phyloP scores from a whole-genome alignment of 2,888 invertebrate species.

The Melanchra persicariae region DNA sequence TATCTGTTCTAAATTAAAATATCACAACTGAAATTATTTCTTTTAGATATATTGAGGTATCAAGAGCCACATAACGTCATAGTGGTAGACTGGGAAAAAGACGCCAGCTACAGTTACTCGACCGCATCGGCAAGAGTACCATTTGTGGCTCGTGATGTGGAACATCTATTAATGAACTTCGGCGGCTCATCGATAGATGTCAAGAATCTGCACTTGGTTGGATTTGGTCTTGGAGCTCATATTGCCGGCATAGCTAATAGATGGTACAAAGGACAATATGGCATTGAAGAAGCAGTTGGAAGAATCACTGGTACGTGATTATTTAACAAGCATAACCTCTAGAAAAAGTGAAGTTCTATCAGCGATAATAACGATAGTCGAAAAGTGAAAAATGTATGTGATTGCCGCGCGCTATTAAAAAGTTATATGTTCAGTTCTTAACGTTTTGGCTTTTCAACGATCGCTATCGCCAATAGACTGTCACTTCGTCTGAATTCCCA shows the following conservation, averaged over 20 bases:
- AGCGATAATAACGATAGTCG: too few relatives aligned
- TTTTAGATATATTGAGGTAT: constrained; percentile 4
- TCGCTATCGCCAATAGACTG: too few relatives aligned
- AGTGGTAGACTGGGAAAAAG: background rate
- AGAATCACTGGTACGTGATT: constrained; percentile 4
- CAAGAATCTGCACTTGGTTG: background rate
- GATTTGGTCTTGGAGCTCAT: constrained; percentile 3
- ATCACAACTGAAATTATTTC: background rate
- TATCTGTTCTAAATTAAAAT: background rate
- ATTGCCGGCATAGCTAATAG: constrained; percentile 4
- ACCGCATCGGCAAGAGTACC: background rate
- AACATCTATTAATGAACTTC: background rate
- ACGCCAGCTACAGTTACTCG: background rate
- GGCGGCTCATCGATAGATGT: background rate
- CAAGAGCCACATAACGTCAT: constrained; percentile 1
- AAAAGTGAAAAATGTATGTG: too few relatives aligned
- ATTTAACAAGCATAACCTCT: background rate
- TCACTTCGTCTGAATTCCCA: too few relatives aligned
- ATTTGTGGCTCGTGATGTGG: background rate
- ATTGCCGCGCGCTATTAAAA: too few relatives aligned
- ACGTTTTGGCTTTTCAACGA: too few relatives aligned
- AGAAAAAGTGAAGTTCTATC: background rate
- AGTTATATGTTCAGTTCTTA: too few relatives aligned
- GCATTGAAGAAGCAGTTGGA: background rate
- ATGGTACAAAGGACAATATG: background rate